Percentiles rank a stretch among this genome's conserved stretches.
Evolutionary conservation across 2,797 vertebrate genomes (phyloP).

Genomic region (Zalophus californianus): DNA sequence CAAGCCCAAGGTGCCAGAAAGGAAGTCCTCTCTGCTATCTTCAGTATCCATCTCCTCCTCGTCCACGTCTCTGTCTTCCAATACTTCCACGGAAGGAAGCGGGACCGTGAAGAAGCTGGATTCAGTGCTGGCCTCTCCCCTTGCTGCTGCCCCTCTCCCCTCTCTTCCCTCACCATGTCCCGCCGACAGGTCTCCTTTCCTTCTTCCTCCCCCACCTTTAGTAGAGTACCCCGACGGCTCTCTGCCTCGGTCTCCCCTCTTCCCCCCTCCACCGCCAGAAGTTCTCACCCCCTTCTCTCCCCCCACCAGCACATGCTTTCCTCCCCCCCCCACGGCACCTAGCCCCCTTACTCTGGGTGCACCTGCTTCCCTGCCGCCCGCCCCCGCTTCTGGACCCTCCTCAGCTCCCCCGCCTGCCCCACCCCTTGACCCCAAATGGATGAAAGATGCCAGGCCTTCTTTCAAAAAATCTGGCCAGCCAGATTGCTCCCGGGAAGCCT

Average conservation of each 20-base stretch:
- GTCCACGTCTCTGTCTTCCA: constrained; percentile 98
- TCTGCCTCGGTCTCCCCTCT: constrained; percentile 86
- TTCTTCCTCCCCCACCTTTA: constrained; percentile 85
- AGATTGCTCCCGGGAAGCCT: constrained; percentile 74
- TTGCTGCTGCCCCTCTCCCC: constrained; percentile 78
- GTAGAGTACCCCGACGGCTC: constrained; percentile 74
- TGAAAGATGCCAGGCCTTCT: constrained; percentile 84
- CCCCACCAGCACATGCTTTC: constrained; percentile 86
- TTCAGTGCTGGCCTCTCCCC: constrained; percentile 61
- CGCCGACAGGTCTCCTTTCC: neutral
- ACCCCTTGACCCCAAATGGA: constrained; percentile 87
- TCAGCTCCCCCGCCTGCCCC: constrained; percentile 87
- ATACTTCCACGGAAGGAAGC: constrained; percentile 93
- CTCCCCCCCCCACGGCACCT: constrained; percentile 58
- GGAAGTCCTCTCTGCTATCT: constrained; percentile 97
- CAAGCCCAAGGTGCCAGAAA: constrained; percentile 96
- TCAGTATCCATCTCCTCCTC: constrained; percentile 96
- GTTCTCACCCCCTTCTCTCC: constrained; percentile 84
- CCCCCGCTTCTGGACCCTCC: constrained; percentile 83
- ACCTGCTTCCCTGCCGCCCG: constrained; percentile 60
- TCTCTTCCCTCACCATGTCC: constrained; percentile 73
- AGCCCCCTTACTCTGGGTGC: constrained; percentile 67
- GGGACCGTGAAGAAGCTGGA: constrained; percentile 84
- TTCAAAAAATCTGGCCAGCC: constrained; percentile 79
- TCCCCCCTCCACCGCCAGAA: constrained; percentile 95